These are phyloP conservation scores for Orthonyx spaldingii DNA, from an alignment of 2,113 vertebrate genomes.

Conservation along the genomic window DNA sequence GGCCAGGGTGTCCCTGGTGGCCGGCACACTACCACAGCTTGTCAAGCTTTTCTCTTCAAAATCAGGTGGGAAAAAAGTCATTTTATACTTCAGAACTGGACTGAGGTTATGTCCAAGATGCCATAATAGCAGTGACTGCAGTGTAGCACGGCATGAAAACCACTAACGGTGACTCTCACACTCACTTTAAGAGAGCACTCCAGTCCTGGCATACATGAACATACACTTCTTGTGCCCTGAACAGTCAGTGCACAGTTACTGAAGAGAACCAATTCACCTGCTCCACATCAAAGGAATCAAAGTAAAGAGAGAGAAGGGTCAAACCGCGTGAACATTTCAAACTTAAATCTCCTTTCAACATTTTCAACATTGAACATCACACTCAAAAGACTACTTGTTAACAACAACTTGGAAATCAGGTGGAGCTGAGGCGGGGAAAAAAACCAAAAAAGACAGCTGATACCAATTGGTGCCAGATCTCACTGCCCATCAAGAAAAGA, in stretches of 20 bases:
- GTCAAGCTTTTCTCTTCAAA: not conserved
- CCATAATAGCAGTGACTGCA: not conserved
- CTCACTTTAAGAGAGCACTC: not conserved
- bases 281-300: not conserved
- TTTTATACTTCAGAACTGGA: not conserved
- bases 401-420: not conserved
- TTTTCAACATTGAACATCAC: not conserved
- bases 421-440: accelerated
- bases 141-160: not conserved
- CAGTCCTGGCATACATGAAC: not conserved
- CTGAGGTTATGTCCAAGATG: not conserved
- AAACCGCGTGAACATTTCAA: not conserved
- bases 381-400: not conserved
- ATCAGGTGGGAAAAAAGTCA: not conserved
- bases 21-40: too few species aligned
- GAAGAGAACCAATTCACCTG: not conserved
- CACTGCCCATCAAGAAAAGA: not conserved
- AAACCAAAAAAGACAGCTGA: not conserved
- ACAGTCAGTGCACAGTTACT: not conserved
- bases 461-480: not conserved
- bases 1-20: too few species aligned
- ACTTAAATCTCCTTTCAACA: not conserved
- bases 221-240: not conserved
- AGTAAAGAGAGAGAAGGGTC: not conserved
- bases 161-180: not conserved